Evolutionary conservation across 2,888 invertebrate genomes (phyloP), one percentile per base, ranked within the genome.

Genomic region (Morinoia aosen): DNA sequence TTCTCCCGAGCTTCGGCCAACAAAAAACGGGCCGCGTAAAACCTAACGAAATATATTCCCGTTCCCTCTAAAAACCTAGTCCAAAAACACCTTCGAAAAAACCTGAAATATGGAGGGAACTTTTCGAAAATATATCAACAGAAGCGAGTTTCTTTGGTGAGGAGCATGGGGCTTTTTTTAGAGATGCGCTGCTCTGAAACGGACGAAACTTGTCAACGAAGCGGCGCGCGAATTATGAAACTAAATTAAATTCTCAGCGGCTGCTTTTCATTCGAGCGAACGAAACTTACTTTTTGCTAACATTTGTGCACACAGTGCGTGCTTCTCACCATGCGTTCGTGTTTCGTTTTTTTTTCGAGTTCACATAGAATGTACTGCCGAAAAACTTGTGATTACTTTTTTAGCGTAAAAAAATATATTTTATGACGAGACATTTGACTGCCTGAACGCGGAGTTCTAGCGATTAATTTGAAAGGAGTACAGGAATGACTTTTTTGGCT

Each of bases 51-150:
- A 93, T 93, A 93, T 93, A 93, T 93, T 93, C 93, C 57, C 57
- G 57, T 39, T 76, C 57, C 25, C 57, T 57, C n/a, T 25, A 25
- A 93, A 93, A 93, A 93, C 58, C 33, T 19, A 57, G 12, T 33
- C 93, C 57, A 93, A 93, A 93, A 93, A 57, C 57, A 25, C 93
- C 33, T 39, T 11, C 25, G 58, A 93, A 93, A 93, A 93, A 93
- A 12, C 58, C 93, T 93, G 57, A 93, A 93, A 93, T 93, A 93
- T 93, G 93, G 93, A 33, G 93, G 93, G 48, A 93, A 93, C 93
- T 93, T 93, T 93, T 93, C 93, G 48, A 93, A 93, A 93, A 93
- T 93, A 93, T 93, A 93, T 93, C 93, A 93, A 93, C 93, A 93
- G 93, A 93, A 48, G 48, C 57, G 56, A 57, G 56, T 56, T 93